These are phyloP conservation scores for Hirundo rustica DNA, from an alignment of 2,797 vertebrate genomes.

Conservation along the genomic window DNA sequence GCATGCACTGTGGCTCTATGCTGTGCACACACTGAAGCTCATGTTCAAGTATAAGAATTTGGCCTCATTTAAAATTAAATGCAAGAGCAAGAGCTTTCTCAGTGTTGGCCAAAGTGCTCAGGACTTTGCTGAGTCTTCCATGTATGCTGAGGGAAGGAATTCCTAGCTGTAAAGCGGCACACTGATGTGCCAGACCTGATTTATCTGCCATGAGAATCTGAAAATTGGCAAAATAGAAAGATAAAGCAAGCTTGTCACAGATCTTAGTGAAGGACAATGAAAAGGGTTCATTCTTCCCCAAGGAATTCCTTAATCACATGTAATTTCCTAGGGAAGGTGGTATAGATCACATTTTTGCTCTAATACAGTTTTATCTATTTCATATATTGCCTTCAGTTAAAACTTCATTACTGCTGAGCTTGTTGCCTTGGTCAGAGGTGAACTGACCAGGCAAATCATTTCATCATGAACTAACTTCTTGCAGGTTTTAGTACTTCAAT, in stretches of 20 bases:
- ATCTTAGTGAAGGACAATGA: neutral
- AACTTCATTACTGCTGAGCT: neutral
- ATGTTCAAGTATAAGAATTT: neutral
- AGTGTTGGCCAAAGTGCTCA: neutral
- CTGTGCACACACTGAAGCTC: neutral
- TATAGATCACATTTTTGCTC: neutral
- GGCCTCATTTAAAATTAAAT: neutral
- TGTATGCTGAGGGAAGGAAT: neutral
- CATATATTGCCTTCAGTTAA: neutral
- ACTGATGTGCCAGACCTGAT: neutral
- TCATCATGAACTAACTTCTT: neutral
- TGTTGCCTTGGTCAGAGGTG: neutral
- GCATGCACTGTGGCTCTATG: neutral
- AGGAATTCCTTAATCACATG: neutral
- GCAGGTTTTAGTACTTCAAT: neutral
- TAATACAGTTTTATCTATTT: neutral
- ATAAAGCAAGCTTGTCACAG: neutral
- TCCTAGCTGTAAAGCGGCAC: neutral
- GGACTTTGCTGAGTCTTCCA: neutral
- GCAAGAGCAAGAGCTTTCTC: neutral
- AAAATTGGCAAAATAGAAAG: neutral
- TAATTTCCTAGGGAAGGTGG: neutral
- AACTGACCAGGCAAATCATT: neutral
- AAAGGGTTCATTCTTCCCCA: neutral
- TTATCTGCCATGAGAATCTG: neutral